A percentile compares a stretch with the other conserved stretches of the same genome.
These are phyloP conservation scores for Drosophila cardini DNA, from an alignment of 1,140 invertebrate species.

Conservation along the genomic window DNA sequence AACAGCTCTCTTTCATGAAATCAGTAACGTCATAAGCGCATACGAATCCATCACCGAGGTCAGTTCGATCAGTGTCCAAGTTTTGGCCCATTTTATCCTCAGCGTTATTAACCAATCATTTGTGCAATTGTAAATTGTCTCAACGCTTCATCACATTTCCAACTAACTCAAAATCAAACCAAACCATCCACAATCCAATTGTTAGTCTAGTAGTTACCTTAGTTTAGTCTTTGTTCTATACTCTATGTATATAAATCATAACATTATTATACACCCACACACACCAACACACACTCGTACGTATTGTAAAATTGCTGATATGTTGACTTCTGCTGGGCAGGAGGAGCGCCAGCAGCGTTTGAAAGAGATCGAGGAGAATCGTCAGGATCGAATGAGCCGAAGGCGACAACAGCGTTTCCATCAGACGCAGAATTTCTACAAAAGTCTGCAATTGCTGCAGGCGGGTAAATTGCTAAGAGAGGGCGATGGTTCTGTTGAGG, in stretches of 20 bases:
- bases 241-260: constrained; percentile 38
- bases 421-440: constrained; percentile 90
- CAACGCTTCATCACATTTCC: constrained; percentile 18
- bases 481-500: constrained; percentile 84
- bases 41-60: constrained; percentile 76
- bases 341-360: constrained; percentile 88
- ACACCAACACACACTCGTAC: constrained; percentile 17
- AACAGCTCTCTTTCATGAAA: constrained; percentile 81
- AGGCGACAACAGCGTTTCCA: constrained; percentile 88
- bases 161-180: neutral
- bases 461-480: constrained; percentile 86
- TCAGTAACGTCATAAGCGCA: constrained; percentile 79
- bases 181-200: neutral
- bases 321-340: constrained; percentile 83
- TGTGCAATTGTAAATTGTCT: neutral
- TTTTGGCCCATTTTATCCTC: constrained; percentile 26
- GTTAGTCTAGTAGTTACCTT: constrained; percentile 48
- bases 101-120: neutral
- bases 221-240: constrained; percentile 42
- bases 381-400: constrained; percentile 88
- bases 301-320: constrained; percentile 38
- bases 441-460: constrained; percentile 91
- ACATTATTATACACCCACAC: constrained; percentile 11
- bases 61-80: constrained; percentile 71
- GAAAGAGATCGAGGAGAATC: constrained; percentile 89